Conservation (phyloP, 2,888 invertebrate species). For the Machimus rusticus region DNA sequence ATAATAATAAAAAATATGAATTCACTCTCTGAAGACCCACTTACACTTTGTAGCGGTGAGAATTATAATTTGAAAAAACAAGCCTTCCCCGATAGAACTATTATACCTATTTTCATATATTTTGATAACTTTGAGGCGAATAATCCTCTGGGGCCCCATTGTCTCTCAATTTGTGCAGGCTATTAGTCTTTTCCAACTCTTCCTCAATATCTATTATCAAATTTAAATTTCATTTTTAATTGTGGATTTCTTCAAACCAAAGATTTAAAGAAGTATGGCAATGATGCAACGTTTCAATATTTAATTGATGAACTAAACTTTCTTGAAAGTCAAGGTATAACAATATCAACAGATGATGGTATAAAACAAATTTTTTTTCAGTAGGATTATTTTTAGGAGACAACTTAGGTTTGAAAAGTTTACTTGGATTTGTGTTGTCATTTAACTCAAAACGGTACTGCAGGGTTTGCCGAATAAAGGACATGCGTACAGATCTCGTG, state of each 20-base stretch:
- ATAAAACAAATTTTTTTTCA: neutral
- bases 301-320: neutral
- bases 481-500: neutral
- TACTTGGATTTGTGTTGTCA: neutral
- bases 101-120: constrained; percentile 2
- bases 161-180: neutral
- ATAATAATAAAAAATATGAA: neutral
- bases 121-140: constrained; percentile 3
- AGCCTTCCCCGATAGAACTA: neutral
- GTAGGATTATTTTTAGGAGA: neutral
- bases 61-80: neutral
- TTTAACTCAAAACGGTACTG: constrained; percentile 33
- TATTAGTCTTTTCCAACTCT: constrained; percentile 37
- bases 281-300: neutral
- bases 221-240: constrained; percentile 24
- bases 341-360: neutral
- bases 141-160: constrained; percentile 19
- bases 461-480: neutral
- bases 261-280: neutral
- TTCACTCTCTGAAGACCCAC: neutral
- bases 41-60: neutral
- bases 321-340: constrained; percentile 2
- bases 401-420: constrained; percentile 8
- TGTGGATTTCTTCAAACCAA: neutral
- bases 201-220: constrained; percentile 2